phyloP scores from a whole-genome alignment of 2,888 invertebrate genomes.

The Agrilus mali region DNA sequence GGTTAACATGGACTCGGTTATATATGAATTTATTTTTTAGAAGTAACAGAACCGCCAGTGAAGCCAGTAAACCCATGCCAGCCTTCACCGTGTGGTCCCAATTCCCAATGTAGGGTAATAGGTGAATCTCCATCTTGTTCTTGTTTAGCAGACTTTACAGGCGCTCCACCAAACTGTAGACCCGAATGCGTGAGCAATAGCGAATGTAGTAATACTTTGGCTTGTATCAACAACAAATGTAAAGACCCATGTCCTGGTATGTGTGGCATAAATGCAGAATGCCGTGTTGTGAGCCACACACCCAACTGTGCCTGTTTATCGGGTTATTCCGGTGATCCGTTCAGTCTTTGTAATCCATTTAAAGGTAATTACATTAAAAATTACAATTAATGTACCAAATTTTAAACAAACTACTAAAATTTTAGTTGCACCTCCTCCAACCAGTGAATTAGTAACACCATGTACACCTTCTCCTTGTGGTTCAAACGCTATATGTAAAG shows the following conservation, averaged over 20 bases:
- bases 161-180: conserved; percentile 57
- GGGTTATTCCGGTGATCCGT: conserved; percentile 49
- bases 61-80: conserved; percentile 45
- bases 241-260: conserved; percentile 61
- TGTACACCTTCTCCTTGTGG: conserved; percentile 46
- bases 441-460: conserved; percentile 26
- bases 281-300: conserved; percentile 60
- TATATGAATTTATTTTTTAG: conserved; percentile 13
- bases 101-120: conserved; percentile 40
- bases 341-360: conserved; percentile 41
- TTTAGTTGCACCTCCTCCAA: conserved; percentile 9
- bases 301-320: conserved; percentile 51
- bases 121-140: conserved; percentile 45
- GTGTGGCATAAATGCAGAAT: conserved; percentile 62
- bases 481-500: conserved; percentile 54
- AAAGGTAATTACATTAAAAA: too few relatives aligned
- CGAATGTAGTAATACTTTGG: conserved; percentile 55
- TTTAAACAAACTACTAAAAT: too few relatives aligned
- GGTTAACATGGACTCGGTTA: neutral
- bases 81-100: conserved; percentile 61
- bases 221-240: conserved; percentile 65
- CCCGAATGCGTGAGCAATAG: conserved; percentile 62
- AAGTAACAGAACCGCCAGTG: conserved; percentile 12
- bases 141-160: conserved; percentile 47
- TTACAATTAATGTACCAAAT: too few relatives aligned